Percentiles rank a stretch among this genome's conserved stretches.
phyloP scores from a whole-genome alignment of 2,113 vertebrate genomes.

The Felis chaus region DNA sequence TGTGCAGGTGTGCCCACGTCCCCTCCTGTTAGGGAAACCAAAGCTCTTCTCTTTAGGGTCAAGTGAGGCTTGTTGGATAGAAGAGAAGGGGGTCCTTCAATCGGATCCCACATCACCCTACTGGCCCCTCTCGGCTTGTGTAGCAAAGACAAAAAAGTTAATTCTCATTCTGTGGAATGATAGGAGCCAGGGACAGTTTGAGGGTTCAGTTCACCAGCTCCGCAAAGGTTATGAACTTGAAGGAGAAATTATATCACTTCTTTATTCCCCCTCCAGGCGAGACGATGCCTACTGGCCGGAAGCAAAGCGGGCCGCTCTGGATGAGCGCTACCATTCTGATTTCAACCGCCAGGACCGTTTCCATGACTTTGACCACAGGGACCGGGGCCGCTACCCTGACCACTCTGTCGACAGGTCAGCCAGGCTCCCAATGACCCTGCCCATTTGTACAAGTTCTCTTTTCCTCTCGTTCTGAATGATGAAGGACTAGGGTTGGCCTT shows the following conservation, averaged over 20 bases:
- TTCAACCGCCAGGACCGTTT: slow-evolving; percentile 94
- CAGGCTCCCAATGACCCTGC: background rate
- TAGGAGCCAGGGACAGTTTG: too few relatives aligned
- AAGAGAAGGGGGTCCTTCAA: background rate
- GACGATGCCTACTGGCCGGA: slow-evolving; percentile 94
- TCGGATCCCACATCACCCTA: background rate
- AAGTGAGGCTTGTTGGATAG: fast-evolving
- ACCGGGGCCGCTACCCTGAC: slow-evolving; percentile 93
- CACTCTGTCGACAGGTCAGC: slow-evolving; percentile 90
- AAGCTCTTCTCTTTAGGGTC: background rate
- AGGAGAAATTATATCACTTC: background rate
- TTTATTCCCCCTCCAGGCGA: slow-evolving; percentile 83
- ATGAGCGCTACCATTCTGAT: slow-evolving; percentile 94
- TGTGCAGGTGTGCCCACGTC: background rate
- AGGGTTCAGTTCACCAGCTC: background rate
- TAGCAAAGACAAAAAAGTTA: background rate
- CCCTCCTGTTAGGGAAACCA: background rate
- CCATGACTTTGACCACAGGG: slow-evolving; percentile 95
- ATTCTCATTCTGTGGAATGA: background rate
- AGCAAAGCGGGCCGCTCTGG: slow-evolving; percentile 92
- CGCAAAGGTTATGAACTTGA: background rate
- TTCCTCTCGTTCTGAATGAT: background rate
- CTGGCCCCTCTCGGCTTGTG: background rate
- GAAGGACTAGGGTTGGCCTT: background rate
- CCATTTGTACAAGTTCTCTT: background rate